Evolutionary conservation across 2,888 invertebrate species (phyloP), one percentile per base, ranked within the genome.

Genomic region (Ariolimax columbianus): DNA sequence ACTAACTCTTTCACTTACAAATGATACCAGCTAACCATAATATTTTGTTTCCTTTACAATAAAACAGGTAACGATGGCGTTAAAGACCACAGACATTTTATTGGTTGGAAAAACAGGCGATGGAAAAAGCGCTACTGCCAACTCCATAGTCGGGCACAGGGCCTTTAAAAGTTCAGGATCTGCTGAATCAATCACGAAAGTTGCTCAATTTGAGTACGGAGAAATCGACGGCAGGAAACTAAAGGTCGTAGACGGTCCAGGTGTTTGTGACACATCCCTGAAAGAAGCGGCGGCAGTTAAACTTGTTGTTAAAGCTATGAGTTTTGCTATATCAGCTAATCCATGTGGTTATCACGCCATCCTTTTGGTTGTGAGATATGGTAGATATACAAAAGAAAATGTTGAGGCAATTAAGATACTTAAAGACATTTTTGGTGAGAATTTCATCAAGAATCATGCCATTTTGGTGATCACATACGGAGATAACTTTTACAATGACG

Each of bases 201-300:
- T 17, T n/a, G 68, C 47, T 17, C 40, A 68, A 6, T 80, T 30
- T 63, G 79, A 80, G 36, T 43, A 26, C 23, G 33, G 38, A 19
- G 66, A 80, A 11, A 47, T 66, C 19, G 47, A 68, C 7, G 66
- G 43, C 11, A 66, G 59, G 14, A 43, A 66, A 4, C 17, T 80
- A 26, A 80, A 80, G 47, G 79, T 80, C 11, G 79, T 80, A 0
- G 79, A 80, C 43, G 68, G 66, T 26, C 79, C 79, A 7, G 68
- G 79, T 0, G 14, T 80, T 30, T 36, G 79, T 4, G 79, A 80
- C 23, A 80, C 68, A n/a, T 4, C 2, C 6, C 7, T 43, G 4
- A 66, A 4, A 7, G 47, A 14, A 3, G 40, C 40, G 40, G 66
- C 38, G 2, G 66, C 26, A 1, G 26, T 43, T 11, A 80, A 43